A percentile compares a stretch with the other conserved stretches of the same genome.
Conservation (phyloP, 2,797 vertebrate species). For the Onychomys leucogaster region DNA sequence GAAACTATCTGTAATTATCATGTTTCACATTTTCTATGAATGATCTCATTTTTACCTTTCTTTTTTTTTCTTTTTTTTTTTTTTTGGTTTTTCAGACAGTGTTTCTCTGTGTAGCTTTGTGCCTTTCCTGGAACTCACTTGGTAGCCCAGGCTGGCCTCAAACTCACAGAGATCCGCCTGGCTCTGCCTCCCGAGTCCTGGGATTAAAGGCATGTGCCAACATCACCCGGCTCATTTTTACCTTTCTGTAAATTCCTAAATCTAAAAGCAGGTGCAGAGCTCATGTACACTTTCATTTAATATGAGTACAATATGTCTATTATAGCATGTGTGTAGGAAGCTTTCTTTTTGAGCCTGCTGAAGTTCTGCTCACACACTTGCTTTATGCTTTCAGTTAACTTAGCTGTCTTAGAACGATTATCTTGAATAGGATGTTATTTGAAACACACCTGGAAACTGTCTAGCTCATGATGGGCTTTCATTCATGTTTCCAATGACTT, state of each 20-base stretch:
- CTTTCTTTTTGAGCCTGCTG: background rate
- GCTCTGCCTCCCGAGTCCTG: too few species aligned
- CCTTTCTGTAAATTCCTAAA: background rate
- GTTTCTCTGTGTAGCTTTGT: too few species aligned
- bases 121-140: too few species aligned
- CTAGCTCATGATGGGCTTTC: background rate
- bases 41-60: background rate
- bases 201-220: too few species aligned
- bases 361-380: background rate
- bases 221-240: background rate
- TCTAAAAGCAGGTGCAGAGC: background rate
- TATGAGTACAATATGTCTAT: background rate
- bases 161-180: too few species aligned
- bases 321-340: background rate
- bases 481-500: background rate
- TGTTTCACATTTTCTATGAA: background rate
- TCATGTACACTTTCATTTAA: background rate
- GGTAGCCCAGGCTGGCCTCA: too few species aligned
- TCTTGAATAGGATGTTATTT: background rate
- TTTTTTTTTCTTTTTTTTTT: too few species aligned
- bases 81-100: too few species aligned
- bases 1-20: background rate
- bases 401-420: background rate
- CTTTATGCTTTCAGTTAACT: background rate
- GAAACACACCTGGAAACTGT: background rate